Evolutionary conservation across 2,888 invertebrate species (phyloP), one percentile per base, ranked within the genome.

Genomic region (Rhingia rostrata): DNA sequence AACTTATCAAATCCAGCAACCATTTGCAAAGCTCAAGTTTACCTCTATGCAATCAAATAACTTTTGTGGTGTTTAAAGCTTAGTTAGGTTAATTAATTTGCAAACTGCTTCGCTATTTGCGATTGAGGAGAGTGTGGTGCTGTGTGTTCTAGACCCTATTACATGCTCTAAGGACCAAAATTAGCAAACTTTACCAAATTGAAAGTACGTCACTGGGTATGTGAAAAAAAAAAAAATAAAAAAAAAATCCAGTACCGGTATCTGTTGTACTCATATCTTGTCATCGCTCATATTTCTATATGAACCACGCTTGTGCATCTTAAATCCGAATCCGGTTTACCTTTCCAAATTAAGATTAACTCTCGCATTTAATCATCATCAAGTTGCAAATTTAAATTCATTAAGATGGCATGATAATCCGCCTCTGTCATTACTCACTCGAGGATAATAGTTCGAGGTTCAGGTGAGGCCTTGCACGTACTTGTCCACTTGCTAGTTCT

Each of bases 331-430:
- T 30, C 6, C 39, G 12, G 22, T 49, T 56, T 51, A 60, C 9
- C 30, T 49, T 35, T 47, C 32, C 22, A 49, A 56, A 64, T 56
- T 32, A 79, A 72, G 43, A 37, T 60, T 33, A 58, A 53, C 58
- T 10, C 35, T 9, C 43, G 47, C 35, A 45, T 14, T 12, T 35
- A 10, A 37, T 9, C 37, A 14, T 47, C n/a, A 6, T 49, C 12
- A 2, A 32, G 49, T 9, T 64, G 37, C 37, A 66, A 39, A 53
- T 72, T 64, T 7, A 60, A 22, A 39, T 35, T 14, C 49, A 72
- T 64, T 64, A 39, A 49, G 54, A 54, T 33, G 35, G n/a, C 32
- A 35, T 12, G 45, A 45, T 7, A 70, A 6, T 22, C 14, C 10
- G 10, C 35, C 14, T 41, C 4, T 6, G 14, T 30, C 2, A 58